Evolutionary conservation across 35 echinoderm and acorn worm species (phyloP).

Genomic region (Strongylocentrotus purpuratus): DNA sequence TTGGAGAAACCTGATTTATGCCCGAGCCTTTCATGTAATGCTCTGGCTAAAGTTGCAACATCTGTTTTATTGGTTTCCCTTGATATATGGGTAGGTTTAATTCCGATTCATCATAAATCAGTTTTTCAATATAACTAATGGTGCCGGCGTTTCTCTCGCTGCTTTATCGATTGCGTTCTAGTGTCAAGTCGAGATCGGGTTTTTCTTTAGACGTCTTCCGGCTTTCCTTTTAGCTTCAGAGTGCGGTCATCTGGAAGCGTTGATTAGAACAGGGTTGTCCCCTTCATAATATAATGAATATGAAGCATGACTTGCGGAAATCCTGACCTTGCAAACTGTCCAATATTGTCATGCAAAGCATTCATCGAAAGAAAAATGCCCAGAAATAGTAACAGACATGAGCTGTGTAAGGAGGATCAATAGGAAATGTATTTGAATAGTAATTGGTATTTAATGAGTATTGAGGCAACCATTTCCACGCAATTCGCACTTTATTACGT

Average conservation of each 20-base stretch:
- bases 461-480: too few relatives aligned
- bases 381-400: not conserved
- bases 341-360: not conserved
- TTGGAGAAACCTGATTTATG: not conserved
- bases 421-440: too few relatives aligned
- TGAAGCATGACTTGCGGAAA: not conserved
- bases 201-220: not conserved
- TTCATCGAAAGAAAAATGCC: not conserved
- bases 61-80: not conserved
- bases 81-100: not conserved
- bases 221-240: too few relatives aligned
- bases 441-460: too few relatives aligned
- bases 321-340: not conserved
- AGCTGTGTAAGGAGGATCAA: not conserved
- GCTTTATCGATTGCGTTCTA: not conserved
- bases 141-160: not conserved
- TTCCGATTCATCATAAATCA: slow-evolving; percentile 5
- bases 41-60: not conserved
- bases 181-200: not conserved
- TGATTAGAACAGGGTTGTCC: not conserved
- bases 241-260: not conserved
- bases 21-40: not conserved
- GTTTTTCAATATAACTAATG: slow-evolving; percentile 19
- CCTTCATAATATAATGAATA: not conserved
- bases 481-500: too few relatives aligned